phyloP scores from a whole-genome alignment of 2,113 vertebrate genomes.

The Plestiodon gilberti region DNA sequence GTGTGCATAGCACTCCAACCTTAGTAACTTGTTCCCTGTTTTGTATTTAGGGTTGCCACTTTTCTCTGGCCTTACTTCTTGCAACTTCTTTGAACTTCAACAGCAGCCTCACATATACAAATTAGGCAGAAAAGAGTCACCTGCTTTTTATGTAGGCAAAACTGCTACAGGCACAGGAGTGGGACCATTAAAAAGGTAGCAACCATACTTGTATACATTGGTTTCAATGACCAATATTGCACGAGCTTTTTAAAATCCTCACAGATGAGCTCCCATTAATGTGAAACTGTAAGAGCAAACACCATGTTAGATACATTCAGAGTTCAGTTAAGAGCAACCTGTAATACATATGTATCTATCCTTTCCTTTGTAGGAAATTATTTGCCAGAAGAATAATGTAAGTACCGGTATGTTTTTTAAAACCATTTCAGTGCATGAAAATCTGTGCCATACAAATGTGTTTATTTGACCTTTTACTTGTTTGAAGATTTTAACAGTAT shows the following conservation, averaged over 20 bases:
- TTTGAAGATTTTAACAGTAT: conserved; percentile 31
- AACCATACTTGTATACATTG: not conserved
- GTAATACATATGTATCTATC: not conserved
- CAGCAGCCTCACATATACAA: not conserved
- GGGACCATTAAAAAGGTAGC: too few relatives aligned
- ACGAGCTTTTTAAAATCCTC: not conserved
- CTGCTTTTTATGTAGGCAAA: too few relatives aligned
- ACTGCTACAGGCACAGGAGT: too few relatives aligned
- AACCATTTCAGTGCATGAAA: not conserved
- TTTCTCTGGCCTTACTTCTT: not conserved
- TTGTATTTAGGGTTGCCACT: not conserved
- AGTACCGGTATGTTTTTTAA: conserved; percentile 80
- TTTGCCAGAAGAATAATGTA: conserved; percentile 99
- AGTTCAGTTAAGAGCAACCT: not conserved
- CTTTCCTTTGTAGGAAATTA: conserved; percentile 87
- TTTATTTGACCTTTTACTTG: conserved; percentile 31
- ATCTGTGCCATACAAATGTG: conserved; percentile 16
- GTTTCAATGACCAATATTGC: not conserved
- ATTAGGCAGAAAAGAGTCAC: not conserved
- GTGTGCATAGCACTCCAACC: too few relatives aligned
- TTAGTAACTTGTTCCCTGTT: not conserved
- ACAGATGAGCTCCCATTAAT: not conserved
- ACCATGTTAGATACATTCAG: too few relatives aligned
- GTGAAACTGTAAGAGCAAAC: not conserved
- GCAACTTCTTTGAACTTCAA: not conserved